These are phyloP conservation scores for Idaea aversata DNA, from an alignment of 2,888 invertebrate species.

Conservation along the genomic window DNA sequence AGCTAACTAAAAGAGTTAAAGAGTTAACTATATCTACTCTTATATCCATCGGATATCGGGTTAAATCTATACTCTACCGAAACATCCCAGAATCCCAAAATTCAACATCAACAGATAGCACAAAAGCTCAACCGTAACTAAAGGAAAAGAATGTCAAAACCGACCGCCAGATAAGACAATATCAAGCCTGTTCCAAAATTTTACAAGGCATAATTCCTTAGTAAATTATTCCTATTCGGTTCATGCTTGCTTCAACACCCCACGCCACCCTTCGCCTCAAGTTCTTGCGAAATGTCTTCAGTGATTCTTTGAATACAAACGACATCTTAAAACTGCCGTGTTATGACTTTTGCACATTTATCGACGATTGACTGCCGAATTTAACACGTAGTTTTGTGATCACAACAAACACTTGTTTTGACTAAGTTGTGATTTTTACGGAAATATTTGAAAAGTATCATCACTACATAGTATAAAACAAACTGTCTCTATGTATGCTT, in stretches of 20 bases:
- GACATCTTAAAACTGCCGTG: constrained; percentile 66
- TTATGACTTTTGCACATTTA: constrained; percentile 74
- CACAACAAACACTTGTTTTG: constrained; percentile 9
- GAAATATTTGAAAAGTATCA: neutral
- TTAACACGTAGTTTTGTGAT: constrained; percentile 39
- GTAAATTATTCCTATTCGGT: constrained; percentile 70
- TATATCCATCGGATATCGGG: neutral
- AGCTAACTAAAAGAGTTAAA: no score
- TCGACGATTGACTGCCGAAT: constrained; percentile 55
- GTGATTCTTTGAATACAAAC: constrained; percentile 81
- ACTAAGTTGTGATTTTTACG: neutral
- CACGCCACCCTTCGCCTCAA: constrained; percentile 47
- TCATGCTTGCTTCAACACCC: constrained; percentile 66
- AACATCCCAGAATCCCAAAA: neutral
- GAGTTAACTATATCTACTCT: neutral
- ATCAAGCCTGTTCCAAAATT: constrained; percentile 48
- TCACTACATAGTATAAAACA: no score
- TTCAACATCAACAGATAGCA: constrained; percentile 4
- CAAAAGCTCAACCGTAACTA: neutral
- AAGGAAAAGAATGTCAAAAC: neutral
- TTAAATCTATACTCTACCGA: neutral
- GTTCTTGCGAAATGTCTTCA: constrained; percentile 78
- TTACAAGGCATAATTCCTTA: constrained; percentile 64
- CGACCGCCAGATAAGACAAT: constrained; percentile 22
- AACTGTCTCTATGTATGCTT: no score